phyloP scores from a whole-genome alignment of 1,140 invertebrate species.

The Ceratoteleas bidentatus region DNA sequence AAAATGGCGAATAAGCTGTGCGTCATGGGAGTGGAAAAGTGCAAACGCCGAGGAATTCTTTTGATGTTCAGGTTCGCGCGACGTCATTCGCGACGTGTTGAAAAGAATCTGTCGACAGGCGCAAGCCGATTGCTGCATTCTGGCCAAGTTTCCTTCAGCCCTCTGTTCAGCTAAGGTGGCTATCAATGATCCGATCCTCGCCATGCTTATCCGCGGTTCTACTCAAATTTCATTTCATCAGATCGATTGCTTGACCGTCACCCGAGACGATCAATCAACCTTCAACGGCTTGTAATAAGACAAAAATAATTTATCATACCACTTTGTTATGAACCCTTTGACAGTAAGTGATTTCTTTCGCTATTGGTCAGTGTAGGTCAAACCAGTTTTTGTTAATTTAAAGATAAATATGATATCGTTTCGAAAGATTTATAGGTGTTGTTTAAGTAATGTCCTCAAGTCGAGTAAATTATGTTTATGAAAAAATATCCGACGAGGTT shows the following conservation, averaged over 20 bases:
- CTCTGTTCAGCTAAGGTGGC: slow-evolving; percentile 56
- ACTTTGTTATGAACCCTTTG: no score
- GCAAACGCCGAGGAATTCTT: slow-evolving; percentile 54
- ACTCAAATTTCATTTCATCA: slow-evolving; percentile 34
- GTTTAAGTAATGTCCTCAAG: no score
- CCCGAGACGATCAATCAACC: background rate
- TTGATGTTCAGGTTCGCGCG: slow-evolving; percentile 55
- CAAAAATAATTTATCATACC: slow-evolving; percentile 6
- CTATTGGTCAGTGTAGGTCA: background rate
- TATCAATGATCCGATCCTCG: slow-evolving; percentile 62
- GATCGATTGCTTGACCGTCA: slow-evolving; percentile 23
- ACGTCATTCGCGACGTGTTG: slow-evolving; percentile 53
- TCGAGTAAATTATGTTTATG: no score
- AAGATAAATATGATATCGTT: no score
- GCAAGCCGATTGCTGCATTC: slow-evolving; percentile 53
- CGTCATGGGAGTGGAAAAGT: slow-evolving; percentile 50
- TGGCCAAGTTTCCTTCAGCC: slow-evolving; percentile 61
- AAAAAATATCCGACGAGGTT: no score
- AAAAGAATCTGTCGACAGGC: slow-evolving; percentile 59
- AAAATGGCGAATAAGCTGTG: slow-evolving; percentile 55
- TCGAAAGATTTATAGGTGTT: no score
- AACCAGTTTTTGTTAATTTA: no score
- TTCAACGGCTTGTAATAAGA: slow-evolving; percentile 2
- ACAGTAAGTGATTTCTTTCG: background rate
- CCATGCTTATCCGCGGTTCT: slow-evolving; percentile 16